Percentiles rank a stretch among this genome's conserved stretches.
Conservation (phyloP, 2,797 vertebrate species). For the Ctenopoma multispine region DNA sequence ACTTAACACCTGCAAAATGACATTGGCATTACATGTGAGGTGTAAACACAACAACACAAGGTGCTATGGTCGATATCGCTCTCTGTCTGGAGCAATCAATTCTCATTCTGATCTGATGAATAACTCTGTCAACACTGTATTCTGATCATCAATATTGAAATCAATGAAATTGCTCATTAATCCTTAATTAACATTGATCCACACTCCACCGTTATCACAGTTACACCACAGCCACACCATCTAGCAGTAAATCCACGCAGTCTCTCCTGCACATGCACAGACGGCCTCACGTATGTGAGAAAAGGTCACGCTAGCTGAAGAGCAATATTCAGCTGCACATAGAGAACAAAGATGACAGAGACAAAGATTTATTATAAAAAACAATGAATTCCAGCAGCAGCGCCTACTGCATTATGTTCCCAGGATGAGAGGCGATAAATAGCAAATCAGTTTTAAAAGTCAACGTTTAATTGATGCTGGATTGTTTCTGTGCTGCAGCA, state of each 20-base stretch:
- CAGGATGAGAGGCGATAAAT: constrained; percentile 18
- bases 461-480: constrained; percentile 23
- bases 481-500: not conserved
- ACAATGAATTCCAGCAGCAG: not conserved
- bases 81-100: constrained; percentile 57
- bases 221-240: constrained; percentile 10
- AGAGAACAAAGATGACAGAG: not conserved
- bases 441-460: constrained; percentile 18
- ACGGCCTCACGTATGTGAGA: not conserved
- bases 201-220: constrained; percentile 6
- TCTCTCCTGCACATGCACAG: not conserved
- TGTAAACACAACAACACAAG: not conserved
- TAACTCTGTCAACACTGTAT: constrained; percentile 36
- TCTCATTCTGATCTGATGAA: constrained; percentile 60
- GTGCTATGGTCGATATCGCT: constrained; percentile 45
- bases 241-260: constrained; percentile 12
- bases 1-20: constrained; percentile 10
- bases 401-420: not conserved
- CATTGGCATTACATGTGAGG: not conserved
- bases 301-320: constrained; percentile 35
- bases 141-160: constrained; percentile 58
- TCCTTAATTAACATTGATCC: constrained; percentile 65
- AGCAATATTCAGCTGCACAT: constrained; percentile 6
- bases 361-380: constrained; percentile 9
- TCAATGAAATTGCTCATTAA: constrained; percentile 61